phyloP scores from a whole-genome alignment of 2,797 vertebrate species.

The Sebastes cheni region DNA sequence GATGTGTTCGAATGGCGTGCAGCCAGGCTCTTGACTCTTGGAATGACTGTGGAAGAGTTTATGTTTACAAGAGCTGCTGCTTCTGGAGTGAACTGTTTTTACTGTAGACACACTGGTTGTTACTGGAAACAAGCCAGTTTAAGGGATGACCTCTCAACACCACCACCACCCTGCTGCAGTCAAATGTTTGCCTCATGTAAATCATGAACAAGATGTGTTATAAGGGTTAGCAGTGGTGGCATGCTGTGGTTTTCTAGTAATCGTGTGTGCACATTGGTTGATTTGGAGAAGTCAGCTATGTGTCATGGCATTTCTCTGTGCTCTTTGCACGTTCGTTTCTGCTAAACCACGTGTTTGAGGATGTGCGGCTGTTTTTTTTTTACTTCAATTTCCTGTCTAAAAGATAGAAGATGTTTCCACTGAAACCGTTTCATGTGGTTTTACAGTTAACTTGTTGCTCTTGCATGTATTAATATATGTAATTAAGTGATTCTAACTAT shows the following conservation, averaged over 20 bases:
- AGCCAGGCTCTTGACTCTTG: not conserved
- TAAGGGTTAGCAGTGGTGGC: rapidly evolving
- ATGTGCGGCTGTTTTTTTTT: not conserved
- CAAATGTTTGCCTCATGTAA: not conserved
- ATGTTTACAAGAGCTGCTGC: not conserved
- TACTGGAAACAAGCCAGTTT: not conserved
- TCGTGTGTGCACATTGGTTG: not conserved
- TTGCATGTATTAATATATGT: not conserved
- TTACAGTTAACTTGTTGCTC: not conserved
- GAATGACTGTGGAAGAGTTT: not conserved
- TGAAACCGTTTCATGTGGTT: not conserved
- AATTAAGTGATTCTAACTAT: not conserved
- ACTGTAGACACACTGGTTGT: not conserved
- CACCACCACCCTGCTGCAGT: not conserved
- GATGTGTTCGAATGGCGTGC: not conserved
- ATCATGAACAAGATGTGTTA: not conserved
- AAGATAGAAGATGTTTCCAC: not conserved
- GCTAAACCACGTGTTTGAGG: not conserved
- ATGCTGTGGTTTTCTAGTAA: not conserved
- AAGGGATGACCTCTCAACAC: not conserved
- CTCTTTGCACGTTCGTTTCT: not conserved
- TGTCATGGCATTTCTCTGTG: not conserved
- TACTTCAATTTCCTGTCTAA: constrained; percentile 39
- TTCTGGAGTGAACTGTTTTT: not conserved
- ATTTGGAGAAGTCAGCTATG: not conserved